phyloP scores from a whole-genome alignment of 2,888 invertebrate genomes.

The Hirtodrosophila alboralis region DNA sequence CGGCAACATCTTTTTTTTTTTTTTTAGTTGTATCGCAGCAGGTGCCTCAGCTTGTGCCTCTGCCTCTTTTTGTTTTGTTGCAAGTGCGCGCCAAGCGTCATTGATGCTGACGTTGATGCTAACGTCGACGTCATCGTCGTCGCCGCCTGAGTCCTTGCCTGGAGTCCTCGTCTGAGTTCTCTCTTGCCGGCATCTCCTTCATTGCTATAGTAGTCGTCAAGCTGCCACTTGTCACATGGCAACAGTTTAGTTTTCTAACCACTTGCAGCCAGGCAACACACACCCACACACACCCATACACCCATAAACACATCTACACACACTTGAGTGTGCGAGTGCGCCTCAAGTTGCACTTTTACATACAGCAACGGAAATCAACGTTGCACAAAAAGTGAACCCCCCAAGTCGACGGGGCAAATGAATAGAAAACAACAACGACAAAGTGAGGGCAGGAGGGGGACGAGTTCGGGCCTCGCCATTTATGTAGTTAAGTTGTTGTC shows the following conservation, averaged over 20 bases:
- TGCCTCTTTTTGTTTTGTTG: constrained; percentile 65
- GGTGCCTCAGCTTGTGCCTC: constrained; percentile 48
- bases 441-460: constrained; percentile 7
- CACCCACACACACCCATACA: constrained; percentile 30
- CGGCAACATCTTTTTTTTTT: constrained; percentile 20
- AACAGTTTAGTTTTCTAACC: constrained; percentile 78
- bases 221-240: constrained; percentile 80
- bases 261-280: constrained; percentile 60
- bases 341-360: constrained; percentile 79
- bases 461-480: constrained; percentile 33
- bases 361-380: constrained; percentile 76
- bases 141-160: constrained; percentile 4
- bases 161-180: constrained; percentile 16
- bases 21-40: constrained; percentile 53
- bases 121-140: constrained; percentile 12
- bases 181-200: constrained; percentile 44
- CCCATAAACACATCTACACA: constrained; percentile 30
- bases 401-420: constrained; percentile 75
- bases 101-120: constrained; percentile 71
- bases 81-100: constrained; percentile 71
- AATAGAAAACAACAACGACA: constrained; percentile 51
- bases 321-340: constrained; percentile 63
- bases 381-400: constrained; percentile 69
- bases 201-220: constrained; percentile 68
- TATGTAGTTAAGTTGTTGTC: constrained; percentile 62